These are phyloP conservation scores for Heloderma charlesbogerti DNA, from an alignment of 2,113 vertebrate genomes.

Conservation along the genomic window DNA sequence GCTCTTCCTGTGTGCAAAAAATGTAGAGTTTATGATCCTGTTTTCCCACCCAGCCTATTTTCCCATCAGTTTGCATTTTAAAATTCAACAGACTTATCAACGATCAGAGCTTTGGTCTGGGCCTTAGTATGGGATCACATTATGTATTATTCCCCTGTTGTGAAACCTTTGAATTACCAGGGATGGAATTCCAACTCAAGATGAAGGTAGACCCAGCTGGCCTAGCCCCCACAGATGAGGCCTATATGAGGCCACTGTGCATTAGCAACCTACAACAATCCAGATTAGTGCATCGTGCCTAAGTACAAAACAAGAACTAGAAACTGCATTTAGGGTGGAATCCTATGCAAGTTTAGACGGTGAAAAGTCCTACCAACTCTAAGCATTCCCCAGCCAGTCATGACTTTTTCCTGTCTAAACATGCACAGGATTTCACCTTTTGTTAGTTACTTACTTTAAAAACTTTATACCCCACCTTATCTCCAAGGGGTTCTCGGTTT, in stretches of 20 bases:
- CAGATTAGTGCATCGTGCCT: no score
- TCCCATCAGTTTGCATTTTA: not conserved
- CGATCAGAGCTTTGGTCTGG: not conserved
- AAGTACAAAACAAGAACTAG: no score
- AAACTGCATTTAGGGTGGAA: no score
- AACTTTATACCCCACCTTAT: no score
- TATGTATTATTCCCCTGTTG: not conserved
- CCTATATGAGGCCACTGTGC: not conserved
- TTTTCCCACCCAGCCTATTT: not conserved
- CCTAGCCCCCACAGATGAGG: not conserved
- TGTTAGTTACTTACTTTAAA: no score
- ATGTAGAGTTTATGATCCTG: not conserved
- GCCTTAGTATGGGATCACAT: not conserved
- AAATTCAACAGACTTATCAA: not conserved
- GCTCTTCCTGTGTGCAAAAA: not conserved
- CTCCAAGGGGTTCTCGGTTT: no score
- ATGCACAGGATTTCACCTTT: no score
- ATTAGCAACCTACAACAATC: not conserved
- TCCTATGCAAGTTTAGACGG: no score
- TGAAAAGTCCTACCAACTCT: no score
- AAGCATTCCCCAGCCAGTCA: no score
- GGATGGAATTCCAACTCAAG: not conserved
- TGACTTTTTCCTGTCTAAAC: no score
- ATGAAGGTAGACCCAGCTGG: not conserved
- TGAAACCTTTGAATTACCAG: not conserved